These are phyloP conservation scores for Laothoe populi DNA, from an alignment of 2,888 invertebrate genomes.

Conservation along the genomic window DNA sequence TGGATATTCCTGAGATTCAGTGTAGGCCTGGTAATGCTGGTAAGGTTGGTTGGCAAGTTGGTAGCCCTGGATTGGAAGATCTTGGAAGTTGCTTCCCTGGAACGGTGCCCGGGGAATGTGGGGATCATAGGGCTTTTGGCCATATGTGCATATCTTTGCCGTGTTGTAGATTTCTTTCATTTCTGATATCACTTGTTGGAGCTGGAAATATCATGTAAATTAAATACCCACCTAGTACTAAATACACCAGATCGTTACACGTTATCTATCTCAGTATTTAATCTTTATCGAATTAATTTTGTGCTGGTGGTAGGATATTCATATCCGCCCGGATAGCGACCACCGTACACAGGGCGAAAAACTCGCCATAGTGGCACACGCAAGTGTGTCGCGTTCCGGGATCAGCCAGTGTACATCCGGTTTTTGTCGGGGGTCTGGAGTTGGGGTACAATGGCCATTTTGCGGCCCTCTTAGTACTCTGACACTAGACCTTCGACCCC, in stretches of 20 bases:
- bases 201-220: constrained; percentile 71
- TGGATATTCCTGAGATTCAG: constrained; percentile 55
- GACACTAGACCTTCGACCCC: too few relatives aligned
- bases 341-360: too few relatives aligned
- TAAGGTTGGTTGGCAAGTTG: constrained; percentile 61
- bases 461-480: too few relatives aligned
- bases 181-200: constrained; percentile 88
- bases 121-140: constrained; percentile 76
- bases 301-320: too few relatives aligned
- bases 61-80: constrained; percentile 40
- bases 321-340: too few relatives aligned
- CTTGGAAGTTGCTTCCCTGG: constrained; percentile 43
- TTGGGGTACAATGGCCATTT: too few relatives aligned
- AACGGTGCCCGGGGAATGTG: constrained; percentile 60
- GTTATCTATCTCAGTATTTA: too few relatives aligned
- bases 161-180: constrained; percentile 92
- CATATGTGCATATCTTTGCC: constrained; percentile 89
- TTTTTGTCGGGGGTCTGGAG: too few relatives aligned
- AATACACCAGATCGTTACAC: neutral
- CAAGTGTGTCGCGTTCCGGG: too few relatives aligned
- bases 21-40: constrained; percentile 66
- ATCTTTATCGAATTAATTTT: too few relatives aligned
- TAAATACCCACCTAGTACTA: neutral
- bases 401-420: too few relatives aligned
- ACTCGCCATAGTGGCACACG: too few relatives aligned